Percentiles rank a stretch among this genome's conserved stretches.
phyloP scores from a whole-genome alignment of 2,888 invertebrate species.

The Darwinula stevensoni region DNA sequence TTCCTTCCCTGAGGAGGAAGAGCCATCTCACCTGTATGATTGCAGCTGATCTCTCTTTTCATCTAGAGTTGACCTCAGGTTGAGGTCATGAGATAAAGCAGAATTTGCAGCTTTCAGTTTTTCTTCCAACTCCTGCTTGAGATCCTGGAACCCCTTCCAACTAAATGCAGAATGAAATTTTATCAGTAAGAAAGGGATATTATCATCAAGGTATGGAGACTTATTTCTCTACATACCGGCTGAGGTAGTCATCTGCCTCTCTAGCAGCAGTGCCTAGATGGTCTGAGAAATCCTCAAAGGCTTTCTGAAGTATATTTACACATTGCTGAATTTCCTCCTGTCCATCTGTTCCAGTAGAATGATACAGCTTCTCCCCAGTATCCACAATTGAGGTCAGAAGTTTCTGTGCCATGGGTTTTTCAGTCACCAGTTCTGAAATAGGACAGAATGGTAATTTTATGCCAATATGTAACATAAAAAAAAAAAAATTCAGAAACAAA shows the following conservation, averaged over 20 bases:
- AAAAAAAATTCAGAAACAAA: conserved; percentile 1
- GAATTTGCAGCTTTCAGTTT: conserved; percentile 49
- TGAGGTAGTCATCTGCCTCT: conserved; percentile 46
- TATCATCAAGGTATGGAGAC: too few species aligned
- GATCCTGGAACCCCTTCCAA: conserved; percentile 73
- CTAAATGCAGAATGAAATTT: conserved; percentile 14
- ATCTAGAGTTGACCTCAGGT: conserved; percentile 53
- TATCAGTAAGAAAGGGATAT: not conserved
- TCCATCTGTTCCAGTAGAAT: conserved; percentile 58
- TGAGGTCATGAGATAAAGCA: conserved; percentile 42
- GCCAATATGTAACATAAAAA: too few species aligned
- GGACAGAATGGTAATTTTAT: too few species aligned
- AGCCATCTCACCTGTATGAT: conserved; percentile 44
- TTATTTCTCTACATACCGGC: conserved; percentile 8
- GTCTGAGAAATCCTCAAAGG: conserved; percentile 50
- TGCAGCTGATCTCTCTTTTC: conserved; percentile 69
- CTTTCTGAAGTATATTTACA: conserved; percentile 49
- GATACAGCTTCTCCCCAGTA: conserved; percentile 55
- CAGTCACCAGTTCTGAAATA: conserved; percentile 37
- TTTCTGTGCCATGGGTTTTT: conserved; percentile 38
- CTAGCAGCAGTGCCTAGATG: conserved; percentile 42
- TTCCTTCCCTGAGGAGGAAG: too few species aligned
- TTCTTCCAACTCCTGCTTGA: conserved; percentile 37
- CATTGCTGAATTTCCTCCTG: conserved; percentile 54
- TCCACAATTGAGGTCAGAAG: conserved; percentile 57